Conservation (phyloP, 2,888 invertebrate species). For the Carcina quercana region DNA sequence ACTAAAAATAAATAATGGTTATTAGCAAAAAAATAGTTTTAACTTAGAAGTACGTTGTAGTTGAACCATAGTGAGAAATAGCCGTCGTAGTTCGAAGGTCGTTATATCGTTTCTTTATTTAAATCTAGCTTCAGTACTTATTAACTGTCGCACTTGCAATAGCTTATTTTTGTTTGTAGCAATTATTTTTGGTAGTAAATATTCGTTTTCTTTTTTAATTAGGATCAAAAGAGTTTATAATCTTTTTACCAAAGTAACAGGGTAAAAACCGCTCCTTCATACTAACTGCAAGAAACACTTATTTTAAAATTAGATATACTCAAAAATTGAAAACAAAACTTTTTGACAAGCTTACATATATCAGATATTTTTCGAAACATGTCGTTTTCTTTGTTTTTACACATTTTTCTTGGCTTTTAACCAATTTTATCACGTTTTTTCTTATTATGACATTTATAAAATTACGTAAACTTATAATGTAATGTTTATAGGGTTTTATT, state of each 20-base stretch:
- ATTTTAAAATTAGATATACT: slow-evolving; percentile 20
- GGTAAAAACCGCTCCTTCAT: slow-evolving; percentile 28
- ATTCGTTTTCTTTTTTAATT: too few species aligned
- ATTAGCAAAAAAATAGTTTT: too few species aligned
- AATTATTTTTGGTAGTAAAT: too few species aligned
- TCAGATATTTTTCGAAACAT: slow-evolving; percentile 47
- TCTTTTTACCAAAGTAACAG: slow-evolving; percentile 32
- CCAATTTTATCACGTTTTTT: slow-evolving; percentile 30
- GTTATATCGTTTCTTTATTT: too few species aligned
- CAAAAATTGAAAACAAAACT: slow-evolving; percentile 20
- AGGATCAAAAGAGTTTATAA: too few species aligned
- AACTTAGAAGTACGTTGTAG: too few species aligned
- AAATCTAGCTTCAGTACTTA: too few species aligned
- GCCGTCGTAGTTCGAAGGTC: too few species aligned
- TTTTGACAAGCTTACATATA: slow-evolving; percentile 50
- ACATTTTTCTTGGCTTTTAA: slow-evolving; percentile 26
- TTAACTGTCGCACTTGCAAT: too few species aligned
- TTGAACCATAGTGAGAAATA: too few species aligned
- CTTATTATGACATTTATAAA: not conserved
- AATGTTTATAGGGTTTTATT: not conserved
- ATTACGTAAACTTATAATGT: too few species aligned
- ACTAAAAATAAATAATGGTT: slow-evolving; percentile 2
- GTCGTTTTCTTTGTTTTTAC: slow-evolving; percentile 29
- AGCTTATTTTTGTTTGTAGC: too few species aligned
- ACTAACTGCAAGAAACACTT: slow-evolving; percentile 13